Conservation (phyloP, 1,140 invertebrate genomes). For the Trypoxylus dichotomus region DNA sequence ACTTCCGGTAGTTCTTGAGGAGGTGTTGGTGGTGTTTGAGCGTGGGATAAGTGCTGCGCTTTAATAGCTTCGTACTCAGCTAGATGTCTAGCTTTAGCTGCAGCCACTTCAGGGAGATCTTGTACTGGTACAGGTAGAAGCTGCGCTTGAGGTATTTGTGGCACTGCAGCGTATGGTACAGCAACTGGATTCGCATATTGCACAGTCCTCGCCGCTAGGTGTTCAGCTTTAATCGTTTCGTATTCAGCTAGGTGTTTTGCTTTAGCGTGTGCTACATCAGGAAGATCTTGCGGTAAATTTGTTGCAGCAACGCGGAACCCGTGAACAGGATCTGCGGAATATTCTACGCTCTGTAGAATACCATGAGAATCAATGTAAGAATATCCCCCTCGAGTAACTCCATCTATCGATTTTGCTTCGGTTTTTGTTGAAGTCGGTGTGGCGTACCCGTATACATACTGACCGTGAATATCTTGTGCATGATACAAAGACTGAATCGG, state of each 20-base stretch:
- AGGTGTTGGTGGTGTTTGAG: neutral
- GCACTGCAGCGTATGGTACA: slow-evolving; percentile 37
- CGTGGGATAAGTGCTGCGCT: slow-evolving; percentile 11
- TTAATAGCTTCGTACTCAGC: slow-evolving; percentile 42
- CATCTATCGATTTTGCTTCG: slow-evolving; percentile 65
- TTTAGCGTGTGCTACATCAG: slow-evolving; percentile 50
- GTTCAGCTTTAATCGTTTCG: slow-evolving; percentile 44
- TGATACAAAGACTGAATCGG: slow-evolving; percentile 58
- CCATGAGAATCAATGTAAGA: slow-evolving; percentile 71
- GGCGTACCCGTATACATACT: slow-evolving; percentile 68
- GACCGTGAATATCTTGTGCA: slow-evolving; percentile 66
- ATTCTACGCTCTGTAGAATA: slow-evolving; percentile 65
- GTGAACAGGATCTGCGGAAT: slow-evolving; percentile 67
- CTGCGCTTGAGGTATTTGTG: slow-evolving; percentile 20
- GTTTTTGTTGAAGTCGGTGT: slow-evolving; percentile 67
- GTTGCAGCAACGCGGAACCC: slow-evolving; percentile 70
- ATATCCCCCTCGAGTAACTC: slow-evolving; percentile 67
- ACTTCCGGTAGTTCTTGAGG: slow-evolving; percentile 47
- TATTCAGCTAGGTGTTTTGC: slow-evolving; percentile 47
- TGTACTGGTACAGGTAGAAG: slow-evolving; percentile 42
- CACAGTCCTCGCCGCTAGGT: slow-evolving; percentile 34
- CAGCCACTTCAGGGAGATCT: slow-evolving; percentile 47
- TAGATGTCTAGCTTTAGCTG: slow-evolving; percentile 46
- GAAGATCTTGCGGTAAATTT: slow-evolving; percentile 61
- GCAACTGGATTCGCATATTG: slow-evolving; percentile 43